Conservation (phyloP, 2,888 invertebrate species). For the Rhingia rostrata region DNA sequence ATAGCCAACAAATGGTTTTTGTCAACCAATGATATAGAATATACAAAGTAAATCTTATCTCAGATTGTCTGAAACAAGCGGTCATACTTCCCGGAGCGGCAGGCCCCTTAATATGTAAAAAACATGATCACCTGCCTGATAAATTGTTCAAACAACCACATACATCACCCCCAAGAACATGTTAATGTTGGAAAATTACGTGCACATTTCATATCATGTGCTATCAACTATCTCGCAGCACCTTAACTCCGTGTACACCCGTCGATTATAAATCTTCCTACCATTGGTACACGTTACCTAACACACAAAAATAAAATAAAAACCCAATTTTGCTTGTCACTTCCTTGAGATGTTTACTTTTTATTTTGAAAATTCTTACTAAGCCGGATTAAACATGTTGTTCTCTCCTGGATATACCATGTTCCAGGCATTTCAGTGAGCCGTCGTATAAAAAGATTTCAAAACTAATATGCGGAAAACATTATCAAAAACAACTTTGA, state of each 20-base stretch:
- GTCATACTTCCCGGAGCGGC: not conserved
- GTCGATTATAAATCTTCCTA: slow-evolving; percentile 15
- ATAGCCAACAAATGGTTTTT: too few species aligned
- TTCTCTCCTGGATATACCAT: too few species aligned
- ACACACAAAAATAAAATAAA: not conserved
- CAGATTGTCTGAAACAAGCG: not conserved
- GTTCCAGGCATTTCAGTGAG: too few species aligned
- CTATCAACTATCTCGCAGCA: slow-evolving; percentile 2
- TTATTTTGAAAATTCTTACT: not conserved
- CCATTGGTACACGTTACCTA: not conserved
- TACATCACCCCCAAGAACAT: slow-evolving; percentile 10
- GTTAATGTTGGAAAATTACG: slow-evolving; percentile 15
- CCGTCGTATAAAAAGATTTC: not conserved
- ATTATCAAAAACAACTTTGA: not conserved
- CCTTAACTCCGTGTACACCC: not conserved
- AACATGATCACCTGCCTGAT: not conserved
- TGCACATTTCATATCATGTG: not conserved
- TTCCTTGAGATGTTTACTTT: not conserved
- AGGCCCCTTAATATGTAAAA: not conserved
- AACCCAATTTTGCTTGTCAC: not conserved
- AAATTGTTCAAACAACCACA: slow-evolving; percentile 2
- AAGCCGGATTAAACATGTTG: not conserved
- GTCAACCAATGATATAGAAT: too few species aligned
- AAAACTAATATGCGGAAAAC: not conserved
- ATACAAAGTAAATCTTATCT: too few species aligned